phyloP scores from a whole-genome alignment of 2,113 vertebrate genomes.

The Piliocolobus tephrosceles region DNA sequence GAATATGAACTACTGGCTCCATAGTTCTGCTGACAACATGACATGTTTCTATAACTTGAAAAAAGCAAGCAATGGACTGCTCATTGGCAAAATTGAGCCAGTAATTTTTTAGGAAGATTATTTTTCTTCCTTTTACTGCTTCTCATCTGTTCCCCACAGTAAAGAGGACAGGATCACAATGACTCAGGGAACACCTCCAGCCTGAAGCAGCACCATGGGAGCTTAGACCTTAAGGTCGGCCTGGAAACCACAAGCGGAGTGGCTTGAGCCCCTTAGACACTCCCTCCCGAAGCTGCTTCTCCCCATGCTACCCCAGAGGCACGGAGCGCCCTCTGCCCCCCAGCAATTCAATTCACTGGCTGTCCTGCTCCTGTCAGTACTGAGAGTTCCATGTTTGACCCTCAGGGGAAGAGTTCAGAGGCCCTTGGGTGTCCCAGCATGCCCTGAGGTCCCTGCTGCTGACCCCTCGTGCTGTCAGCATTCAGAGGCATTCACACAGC shows the following conservation, averaged over 20 bases:
- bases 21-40: background rate
- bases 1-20: no score
- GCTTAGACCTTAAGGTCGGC: rapidly evolving
- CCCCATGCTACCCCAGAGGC: no score
- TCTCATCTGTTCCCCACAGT: background rate
- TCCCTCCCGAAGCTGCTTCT: background rate
- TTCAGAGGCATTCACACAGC: background rate
- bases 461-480: background rate
- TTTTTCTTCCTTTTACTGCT: background rate
- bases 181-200: background rate
- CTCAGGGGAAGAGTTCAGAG: background rate
- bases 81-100: background rate
- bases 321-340: background rate
- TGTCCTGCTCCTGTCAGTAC: no score
- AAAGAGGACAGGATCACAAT: background rate
- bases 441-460: background rate
- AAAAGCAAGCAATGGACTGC: background rate
- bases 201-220: background rate
- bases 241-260: rapidly evolving
- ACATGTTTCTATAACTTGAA: background rate
- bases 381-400: background rate
- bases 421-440: background rate
- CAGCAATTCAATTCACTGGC: rapidly evolving
- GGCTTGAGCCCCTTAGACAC: no score
- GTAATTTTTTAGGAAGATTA: background rate